Evolutionary conservation across 2,797 vertebrate genomes (phyloP).

Genomic region (Eospalax fontanierii): DNA sequence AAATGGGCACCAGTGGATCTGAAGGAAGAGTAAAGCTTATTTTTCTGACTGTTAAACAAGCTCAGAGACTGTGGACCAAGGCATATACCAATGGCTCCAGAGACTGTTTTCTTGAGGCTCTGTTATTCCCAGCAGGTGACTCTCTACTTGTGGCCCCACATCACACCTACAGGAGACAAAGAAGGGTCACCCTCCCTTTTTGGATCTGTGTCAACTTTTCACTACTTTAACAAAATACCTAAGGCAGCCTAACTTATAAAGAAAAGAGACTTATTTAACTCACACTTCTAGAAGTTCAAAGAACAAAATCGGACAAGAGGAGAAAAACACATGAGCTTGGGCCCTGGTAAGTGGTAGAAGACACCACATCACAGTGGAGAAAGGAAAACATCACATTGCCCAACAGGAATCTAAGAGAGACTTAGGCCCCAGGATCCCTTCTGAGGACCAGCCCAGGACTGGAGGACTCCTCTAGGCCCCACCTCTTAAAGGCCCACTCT

Average conservation of each 20-base stretch:
- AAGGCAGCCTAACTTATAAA: background rate
- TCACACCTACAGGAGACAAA: background rate
- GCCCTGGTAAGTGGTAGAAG: background rate
- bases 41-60: background rate
- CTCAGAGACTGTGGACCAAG: background rate
- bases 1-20: background rate
- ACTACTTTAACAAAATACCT: background rate
- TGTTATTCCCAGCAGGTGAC: background rate
- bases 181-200: background rate
- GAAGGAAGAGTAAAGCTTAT: background rate
- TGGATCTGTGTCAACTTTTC: background rate
- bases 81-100: background rate
- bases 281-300: background rate
- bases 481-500: background rate
- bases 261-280: background rate
- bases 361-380: background rate
- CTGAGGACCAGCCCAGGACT: background rate
- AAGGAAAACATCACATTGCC: too few relatives aligned
- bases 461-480: background rate
- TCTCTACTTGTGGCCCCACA: background rate
- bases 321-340: background rate
- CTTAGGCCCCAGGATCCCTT: background rate
- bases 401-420: background rate
- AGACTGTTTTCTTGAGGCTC: background rate
- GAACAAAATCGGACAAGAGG: background rate